Conservation (phyloP, 2,797 vertebrate species). For the Halcyon chelicuti region DNA sequence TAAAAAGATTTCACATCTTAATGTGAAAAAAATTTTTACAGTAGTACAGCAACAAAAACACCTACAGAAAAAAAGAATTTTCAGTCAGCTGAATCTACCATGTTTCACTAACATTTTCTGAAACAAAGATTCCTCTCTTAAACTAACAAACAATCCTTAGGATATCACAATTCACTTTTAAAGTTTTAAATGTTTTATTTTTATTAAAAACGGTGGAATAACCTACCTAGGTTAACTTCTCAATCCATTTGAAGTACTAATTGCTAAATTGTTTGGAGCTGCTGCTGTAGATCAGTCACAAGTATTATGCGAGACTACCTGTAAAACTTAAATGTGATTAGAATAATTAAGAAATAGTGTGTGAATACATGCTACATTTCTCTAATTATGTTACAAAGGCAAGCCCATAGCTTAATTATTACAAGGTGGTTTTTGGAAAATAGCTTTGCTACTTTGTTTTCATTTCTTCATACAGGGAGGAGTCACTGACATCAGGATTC, state of each 20-base stretch:
- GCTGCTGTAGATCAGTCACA: not conserved
- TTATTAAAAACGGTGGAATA: not conserved
- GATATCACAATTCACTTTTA: not conserved
- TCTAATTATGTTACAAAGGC: not conserved
- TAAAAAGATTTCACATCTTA: not conserved
- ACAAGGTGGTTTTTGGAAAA: not conserved
- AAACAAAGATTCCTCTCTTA: not conserved
- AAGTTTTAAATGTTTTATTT: not conserved
- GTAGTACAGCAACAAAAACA: not conserved
- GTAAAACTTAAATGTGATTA: not conserved
- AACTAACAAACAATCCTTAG: not conserved
- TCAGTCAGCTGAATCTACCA: not conserved
- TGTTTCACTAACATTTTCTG: not conserved
- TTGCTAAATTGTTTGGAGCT: not conserved
- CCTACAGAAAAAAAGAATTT: not conserved
- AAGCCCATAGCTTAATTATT: not conserved
- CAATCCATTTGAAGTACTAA: not conserved
- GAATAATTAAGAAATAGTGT: not conserved
- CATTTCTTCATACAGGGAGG: accelerated
- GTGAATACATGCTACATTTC: not conserved
- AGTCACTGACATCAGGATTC: not conserved
- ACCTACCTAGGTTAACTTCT: not conserved
- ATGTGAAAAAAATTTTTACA: not conserved
- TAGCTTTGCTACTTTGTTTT: not conserved
- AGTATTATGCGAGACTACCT: not conserved